Base-by-base conservation (phyloP, 2,888 invertebrate genomes). In the Mystacides longicornis region DNA sequence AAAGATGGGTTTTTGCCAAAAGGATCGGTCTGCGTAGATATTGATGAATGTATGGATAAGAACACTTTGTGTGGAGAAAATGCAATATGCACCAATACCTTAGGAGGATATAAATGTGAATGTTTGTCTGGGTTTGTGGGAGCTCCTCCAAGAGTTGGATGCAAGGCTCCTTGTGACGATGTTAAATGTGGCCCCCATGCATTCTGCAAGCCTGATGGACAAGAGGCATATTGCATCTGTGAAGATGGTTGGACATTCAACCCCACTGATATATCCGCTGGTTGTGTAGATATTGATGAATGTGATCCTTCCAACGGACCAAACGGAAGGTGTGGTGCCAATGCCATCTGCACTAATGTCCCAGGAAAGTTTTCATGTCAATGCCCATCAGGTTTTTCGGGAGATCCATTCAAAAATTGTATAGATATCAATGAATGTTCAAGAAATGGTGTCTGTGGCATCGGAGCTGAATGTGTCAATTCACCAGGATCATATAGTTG, bases 171-270 rank as follows among this genome's bases (percentile, higher is more conserved):
- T 0, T 95, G 94, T 68, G 91, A 93, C 68, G 91, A 91, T 70
- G 89, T 94, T 1, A 86, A 87, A 67, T 95, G 94, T 67, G 89
- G 92, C 16, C 81, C 85, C 7, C 93, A 94, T 68, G 89, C 93
- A 1, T 91, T 81, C 67, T 94, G 94, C 68, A 92, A 93, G 68
- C 86, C 90, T 0, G 89, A 93, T 64, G 91, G 90, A 27, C 81
- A 83, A 57, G 93, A 93, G 70, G 93, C 93, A 0, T 92, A 89
- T 65, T 95, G 94, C 65, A 87, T 93, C 49, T 93, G 93, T 67
- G 91, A 94, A 68, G 89, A 91, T 57, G 94, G 94, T 1, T 94
- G 93, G 91, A 92, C 91, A 1, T 94, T 89, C 67, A 87, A 93
- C 71, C 93, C 94, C 0, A 84, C 80, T 54, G 90, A 94, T 66